Evolutionary conservation across 2,888 invertebrate species (phyloP).

Genomic region (Gastracanthus pulcherrimus): DNA sequence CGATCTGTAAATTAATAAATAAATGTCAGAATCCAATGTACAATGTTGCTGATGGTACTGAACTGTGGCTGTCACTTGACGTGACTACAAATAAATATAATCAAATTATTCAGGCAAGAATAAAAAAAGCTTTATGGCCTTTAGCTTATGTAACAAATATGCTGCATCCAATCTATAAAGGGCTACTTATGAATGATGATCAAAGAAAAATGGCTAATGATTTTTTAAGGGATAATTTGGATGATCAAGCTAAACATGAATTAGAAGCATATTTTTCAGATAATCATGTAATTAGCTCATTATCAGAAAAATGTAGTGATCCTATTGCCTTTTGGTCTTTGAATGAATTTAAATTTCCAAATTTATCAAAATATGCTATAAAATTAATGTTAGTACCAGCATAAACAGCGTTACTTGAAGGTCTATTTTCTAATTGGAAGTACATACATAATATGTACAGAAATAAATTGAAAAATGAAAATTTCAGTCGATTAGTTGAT

Average conservation of each 20-base stretch:
- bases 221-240: neutral
- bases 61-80: slow-evolving; percentile 18
- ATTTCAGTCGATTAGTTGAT: neutral
- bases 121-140: slow-evolving; percentile 10
- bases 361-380: neutral
- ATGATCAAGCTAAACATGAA: neutral
- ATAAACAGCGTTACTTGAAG: slow-evolving; percentile 12
- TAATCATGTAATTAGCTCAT: neutral
- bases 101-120: neutral
- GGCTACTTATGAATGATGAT: neutral
- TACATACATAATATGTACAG: slow-evolving; percentile 3
- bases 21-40: slow-evolving; percentile 8
- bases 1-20: slow-evolving; percentile 21
- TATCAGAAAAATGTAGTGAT: neutral
- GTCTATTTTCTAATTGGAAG: slow-evolving; percentile 11
- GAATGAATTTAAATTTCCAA: neutral
- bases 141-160: slow-evolving; percentile 17
- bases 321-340: neutral
- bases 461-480: slow-evolving; percentile 8
- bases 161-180: slow-evolving; percentile 19
- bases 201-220: neutral
- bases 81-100: neutral
- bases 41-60: slow-evolving; percentile 26
- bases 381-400: slow-evolving; percentile 31
- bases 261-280: neutral